These are phyloP conservation scores for Anhinga anhinga DNA, from an alignment of 2,113 vertebrate species.

Conservation along the genomic window DNA sequence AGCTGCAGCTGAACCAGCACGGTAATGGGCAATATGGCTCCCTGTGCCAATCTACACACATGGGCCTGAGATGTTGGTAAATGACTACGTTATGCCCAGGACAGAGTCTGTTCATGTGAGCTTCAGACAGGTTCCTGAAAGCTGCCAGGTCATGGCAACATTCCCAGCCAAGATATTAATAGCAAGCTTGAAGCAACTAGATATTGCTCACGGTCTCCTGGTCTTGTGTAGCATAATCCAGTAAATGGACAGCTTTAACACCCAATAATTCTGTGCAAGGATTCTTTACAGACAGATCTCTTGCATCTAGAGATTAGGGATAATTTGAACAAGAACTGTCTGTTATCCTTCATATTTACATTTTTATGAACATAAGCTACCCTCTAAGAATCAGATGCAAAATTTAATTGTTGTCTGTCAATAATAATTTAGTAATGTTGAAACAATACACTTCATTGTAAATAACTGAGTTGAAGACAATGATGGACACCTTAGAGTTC, in stretches of 20 bases:
- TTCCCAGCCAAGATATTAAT: background rate
- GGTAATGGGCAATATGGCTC: background rate
- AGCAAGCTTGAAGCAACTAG: background rate
- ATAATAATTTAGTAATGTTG: background rate
- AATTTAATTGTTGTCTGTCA: background rate
- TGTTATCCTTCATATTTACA: background rate
- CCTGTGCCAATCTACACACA: accelerated
- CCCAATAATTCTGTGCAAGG: background rate
- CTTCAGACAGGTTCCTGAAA: background rate
- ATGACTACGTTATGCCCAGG: background rate
- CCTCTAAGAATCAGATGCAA: background rate
- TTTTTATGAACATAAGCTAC: background rate
- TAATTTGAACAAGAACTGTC: background rate
- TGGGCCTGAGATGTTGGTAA: accelerated
- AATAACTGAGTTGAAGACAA: background rate
- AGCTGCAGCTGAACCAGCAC: background rate
- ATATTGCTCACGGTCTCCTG: background rate
- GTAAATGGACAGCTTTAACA: background rate
- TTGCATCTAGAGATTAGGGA: background rate
- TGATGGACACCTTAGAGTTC: background rate
- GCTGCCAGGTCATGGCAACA: background rate
- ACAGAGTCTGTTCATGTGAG: background rate
- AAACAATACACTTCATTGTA: background rate
- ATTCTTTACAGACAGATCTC: background rate
- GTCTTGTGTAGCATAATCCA: background rate